phyloP scores from a whole-genome alignment of 2,888 invertebrate genomes.

The Tachina lurida region DNA sequence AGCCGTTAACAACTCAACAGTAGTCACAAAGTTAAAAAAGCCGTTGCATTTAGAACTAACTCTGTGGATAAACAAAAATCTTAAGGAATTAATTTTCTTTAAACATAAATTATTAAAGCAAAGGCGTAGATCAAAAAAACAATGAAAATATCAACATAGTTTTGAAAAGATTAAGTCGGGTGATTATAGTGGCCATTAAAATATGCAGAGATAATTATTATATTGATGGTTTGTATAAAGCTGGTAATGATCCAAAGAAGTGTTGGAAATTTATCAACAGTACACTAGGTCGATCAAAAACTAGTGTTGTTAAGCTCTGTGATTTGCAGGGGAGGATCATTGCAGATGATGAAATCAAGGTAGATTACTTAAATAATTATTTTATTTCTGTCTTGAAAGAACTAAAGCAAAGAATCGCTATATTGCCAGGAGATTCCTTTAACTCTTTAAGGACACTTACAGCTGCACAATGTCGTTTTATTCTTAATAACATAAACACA shows the following conservation, averaged over 20 bases:
- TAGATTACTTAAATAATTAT: too few species aligned
- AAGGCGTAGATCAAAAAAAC: neutral
- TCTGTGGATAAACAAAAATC: too few species aligned
- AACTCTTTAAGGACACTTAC: neutral
- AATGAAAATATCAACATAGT: neutral
- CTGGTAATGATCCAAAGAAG: neutral
- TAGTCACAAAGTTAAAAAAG: too few species aligned
- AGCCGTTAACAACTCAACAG: too few species aligned
- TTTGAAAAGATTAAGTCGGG: conserved; percentile 1
- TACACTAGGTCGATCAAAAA: too few species aligned
- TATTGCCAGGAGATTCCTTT: neutral
- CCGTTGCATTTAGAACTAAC: too few species aligned
- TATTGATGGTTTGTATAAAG: neutral
- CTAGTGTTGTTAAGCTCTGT: too few species aligned
- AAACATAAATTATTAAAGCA: conserved; percentile 3
- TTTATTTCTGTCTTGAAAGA: too few species aligned
- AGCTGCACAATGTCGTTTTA: neutral
- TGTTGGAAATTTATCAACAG: too few species aligned
- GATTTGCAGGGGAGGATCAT: too few species aligned
- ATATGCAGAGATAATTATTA: neutral
- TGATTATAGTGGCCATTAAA: neutral
- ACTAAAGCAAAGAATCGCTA: neutral
- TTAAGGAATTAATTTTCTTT: too few species aligned
- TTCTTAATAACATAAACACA: neutral
- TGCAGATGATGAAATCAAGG: too few species aligned